Conservation (phyloP, 2,888 invertebrate genomes). For the Lasioglossum marginatum region DNA sequence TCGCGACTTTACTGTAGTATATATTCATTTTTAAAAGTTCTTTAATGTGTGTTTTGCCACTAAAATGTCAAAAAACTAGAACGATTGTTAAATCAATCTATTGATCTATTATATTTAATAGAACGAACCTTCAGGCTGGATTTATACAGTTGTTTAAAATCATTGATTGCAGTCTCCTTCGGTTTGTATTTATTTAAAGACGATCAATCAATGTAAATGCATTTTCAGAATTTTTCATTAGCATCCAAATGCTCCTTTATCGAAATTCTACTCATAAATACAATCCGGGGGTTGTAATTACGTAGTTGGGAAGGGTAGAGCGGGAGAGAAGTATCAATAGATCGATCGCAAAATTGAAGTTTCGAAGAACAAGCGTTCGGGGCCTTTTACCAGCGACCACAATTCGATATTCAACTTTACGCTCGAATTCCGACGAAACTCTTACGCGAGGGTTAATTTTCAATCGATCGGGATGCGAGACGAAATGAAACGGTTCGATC, state of each 20-base stretch:
- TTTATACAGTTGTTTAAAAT: not conserved
- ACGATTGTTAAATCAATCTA: not conserved
- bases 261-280: not conserved
- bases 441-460: conserved; percentile 45
- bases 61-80: not conserved
- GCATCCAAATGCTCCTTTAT: not conserved
- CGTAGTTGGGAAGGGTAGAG: not conserved
- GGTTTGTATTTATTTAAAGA: not conserved
- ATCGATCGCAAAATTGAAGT: conserved; percentile 9
- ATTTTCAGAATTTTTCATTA: not conserved
- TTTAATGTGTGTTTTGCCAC: not conserved
- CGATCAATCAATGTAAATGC: not conserved
- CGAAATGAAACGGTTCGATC: conserved; percentile 39
- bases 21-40: not conserved
- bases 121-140: too few species aligned
- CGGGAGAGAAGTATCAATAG: not conserved
- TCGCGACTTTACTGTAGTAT: too few species aligned
- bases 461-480: conserved; percentile 40
- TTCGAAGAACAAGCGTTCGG: conserved; percentile 3
- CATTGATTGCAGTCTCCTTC: not conserved
- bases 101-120: too few species aligned
- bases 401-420: conserved; percentile 28
- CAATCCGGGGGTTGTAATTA: not conserved
- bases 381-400: conserved; percentile 18
- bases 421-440: conserved; percentile 26